A percentile compares a stretch with the other conserved stretches of the same genome.
Conservation (phyloP, 2,113 vertebrate species). For the Gobiocypris rarus region DNA sequence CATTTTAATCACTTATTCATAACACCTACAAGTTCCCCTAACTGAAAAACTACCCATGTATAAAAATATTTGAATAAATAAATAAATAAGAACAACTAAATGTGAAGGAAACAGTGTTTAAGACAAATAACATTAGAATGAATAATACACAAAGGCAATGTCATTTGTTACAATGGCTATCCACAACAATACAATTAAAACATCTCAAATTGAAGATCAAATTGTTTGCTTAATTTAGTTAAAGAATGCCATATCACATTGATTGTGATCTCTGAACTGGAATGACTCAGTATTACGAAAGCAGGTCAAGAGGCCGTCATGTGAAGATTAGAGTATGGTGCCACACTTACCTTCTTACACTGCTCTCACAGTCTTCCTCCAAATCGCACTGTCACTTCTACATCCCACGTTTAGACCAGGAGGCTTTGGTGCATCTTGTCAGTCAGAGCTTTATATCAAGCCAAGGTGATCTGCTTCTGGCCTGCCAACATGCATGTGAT, state of each 20-base stretch:
- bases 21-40: neutral
- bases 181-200: neutral
- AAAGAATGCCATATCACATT: neutral
- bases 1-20: neutral
- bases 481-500: constrained; percentile 58
- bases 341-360: constrained; percentile 13
- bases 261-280: neutral
- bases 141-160: neutral
- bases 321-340: constrained; percentile 24
- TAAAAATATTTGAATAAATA: neutral
- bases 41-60: neutral
- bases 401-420: neutral
- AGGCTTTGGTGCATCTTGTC: neutral
- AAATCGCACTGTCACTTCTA: neutral
- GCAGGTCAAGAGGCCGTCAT: constrained; percentile 9
- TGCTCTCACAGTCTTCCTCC: neutral
- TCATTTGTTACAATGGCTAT: neutral
- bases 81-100: neutral
- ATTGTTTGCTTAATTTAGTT: neutral
- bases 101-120: neutral
- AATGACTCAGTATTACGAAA: neutral
- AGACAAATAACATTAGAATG: neutral
- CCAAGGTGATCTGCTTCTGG: constrained; percentile 19
- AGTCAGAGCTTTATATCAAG: neutral
- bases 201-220: neutral